Conservation (phyloP, 2,888 invertebrate species). For the Coleophora deauratella region DNA sequence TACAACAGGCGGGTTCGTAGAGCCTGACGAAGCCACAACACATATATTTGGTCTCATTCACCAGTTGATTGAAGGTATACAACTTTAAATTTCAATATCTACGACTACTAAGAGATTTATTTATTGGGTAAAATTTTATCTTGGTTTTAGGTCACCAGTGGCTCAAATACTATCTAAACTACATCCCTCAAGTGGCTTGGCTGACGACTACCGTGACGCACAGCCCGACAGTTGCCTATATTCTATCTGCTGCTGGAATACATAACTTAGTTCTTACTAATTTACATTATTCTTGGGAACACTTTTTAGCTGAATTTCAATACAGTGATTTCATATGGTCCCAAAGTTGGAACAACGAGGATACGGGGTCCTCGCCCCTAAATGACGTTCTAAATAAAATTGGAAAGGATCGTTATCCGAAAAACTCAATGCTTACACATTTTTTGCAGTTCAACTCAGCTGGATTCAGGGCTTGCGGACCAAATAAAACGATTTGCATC, state of each 20-base stretch:
- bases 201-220: conserved; percentile 97
- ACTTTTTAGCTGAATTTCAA: conserved; percentile 90
- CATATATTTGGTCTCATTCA: conserved; percentile 91
- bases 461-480: conserved; percentile 51
- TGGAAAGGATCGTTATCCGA: conserved; percentile 46
- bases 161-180: conserved; percentile 85
- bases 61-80: conserved; percentile 88
- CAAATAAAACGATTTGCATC: conserved; percentile 36
- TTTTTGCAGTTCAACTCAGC: conserved; percentile 53
- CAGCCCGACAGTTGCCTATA: conserved; percentile 91
- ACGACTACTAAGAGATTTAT: no score
- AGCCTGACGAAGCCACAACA: conserved; percentile 94
- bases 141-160: conserved; percentile 85
- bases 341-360: conserved; percentile 83
- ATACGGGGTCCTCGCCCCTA: conserved; percentile 28
- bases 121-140: conserved; percentile 1
- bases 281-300: conserved; percentile 95
- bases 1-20: conserved; percentile 95
- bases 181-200: conserved; percentile 88
- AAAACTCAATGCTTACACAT: conserved; percentile 47
- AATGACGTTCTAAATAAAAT: conserved; percentile 43
- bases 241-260: conserved; percentile 86
- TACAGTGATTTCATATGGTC: conserved; percentile 93
- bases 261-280: conserved; percentile 90
- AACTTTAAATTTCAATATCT: neutral